Evolutionary conservation across 2,113 vertebrate species (phyloP), one percentile per base, ranked within the genome.

Genomic region (Chloropsis hardwickii): DNA sequence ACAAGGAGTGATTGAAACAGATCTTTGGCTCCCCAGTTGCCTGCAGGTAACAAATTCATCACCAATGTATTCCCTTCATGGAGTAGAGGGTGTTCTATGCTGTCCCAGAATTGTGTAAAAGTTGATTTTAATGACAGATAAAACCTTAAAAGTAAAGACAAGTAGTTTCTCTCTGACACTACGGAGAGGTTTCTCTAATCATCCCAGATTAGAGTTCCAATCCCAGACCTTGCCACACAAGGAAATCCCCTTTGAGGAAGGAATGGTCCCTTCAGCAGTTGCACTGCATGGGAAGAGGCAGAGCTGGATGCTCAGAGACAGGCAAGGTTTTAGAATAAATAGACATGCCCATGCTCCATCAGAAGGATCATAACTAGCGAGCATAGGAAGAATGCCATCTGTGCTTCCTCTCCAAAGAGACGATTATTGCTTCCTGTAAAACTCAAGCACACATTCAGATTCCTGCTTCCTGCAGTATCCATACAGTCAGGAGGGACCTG

Each of bases 391-490:
- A 54, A 64, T 65, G 56, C 60, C 83, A 86, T 81, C 79, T 96
- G 47, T 80, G 48, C 65, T 86, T 80, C 73, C 61, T 95, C 84
- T 90, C 74, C 78, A 50, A 91, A 93, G 66, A 82, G 65, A 86
- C 2, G 14, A 27, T 79, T 79, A 53, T 31, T 81, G 58, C 76
- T 78, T 81, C 80, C 54, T 44, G 45, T 40, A 80, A 72, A 95
- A 53, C 33, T 60, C 64, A 62, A 56, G 53, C 40, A 77, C 51
- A 29, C 50, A 60, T 74, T 74, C 64, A 54, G 29, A 37, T 77
- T 73, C 33, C 67, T 83, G 22, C 61, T 79, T 81, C 73, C 74
- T 71, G 33, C 44, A 79, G 62, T 48, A 76, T 4, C 86, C 56
- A 44, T 39, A 39, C 66, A 90, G 61, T 24, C 76, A 57, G 69